These are phyloP conservation scores for Panopea generosa DNA, from an alignment of 2,888 invertebrate species.

Conservation along the genomic window DNA sequence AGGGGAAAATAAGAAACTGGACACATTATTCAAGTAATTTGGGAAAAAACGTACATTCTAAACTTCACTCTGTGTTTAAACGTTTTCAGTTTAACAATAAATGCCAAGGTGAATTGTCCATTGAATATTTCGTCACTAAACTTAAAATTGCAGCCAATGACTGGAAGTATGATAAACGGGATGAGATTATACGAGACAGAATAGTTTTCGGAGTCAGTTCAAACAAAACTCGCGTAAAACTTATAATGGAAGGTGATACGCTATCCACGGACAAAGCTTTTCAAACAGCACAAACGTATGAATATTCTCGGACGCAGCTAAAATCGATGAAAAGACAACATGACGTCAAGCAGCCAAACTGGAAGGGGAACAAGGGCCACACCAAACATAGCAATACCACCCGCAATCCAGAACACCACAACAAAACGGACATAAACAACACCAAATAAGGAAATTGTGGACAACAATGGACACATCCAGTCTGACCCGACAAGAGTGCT, in stretches of 20 bases:
- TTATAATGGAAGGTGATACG: constrained; percentile 11
- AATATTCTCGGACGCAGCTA: constrained; percentile 5
- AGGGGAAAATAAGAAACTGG: background rate
- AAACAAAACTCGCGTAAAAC: constrained; percentile 4
- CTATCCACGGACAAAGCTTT: constrained; percentile 6
- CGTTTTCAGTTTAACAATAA: constrained; percentile 7
- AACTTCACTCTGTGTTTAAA: background rate
- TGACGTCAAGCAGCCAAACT: background rate
- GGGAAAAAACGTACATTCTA: background rate
- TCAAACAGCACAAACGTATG: background rate
- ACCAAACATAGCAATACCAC: no score
- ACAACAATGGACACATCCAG: background rate
- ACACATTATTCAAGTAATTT: background rate
- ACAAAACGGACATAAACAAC: background rate
- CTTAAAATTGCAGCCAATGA: background rate
- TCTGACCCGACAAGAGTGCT: background rate
- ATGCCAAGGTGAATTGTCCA: background rate
- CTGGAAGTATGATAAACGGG: background rate
- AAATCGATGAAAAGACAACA: background rate
- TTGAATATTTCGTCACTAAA: constrained; percentile 3
- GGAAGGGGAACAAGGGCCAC: no score
- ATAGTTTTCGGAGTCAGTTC: constrained; percentile 1
- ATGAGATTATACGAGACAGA: constrained; percentile 5
- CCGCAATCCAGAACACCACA: background rate
- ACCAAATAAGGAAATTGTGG: background rate